phyloP scores from a whole-genome alignment of 2,113 vertebrate species.

The Callipepla squamata region DNA sequence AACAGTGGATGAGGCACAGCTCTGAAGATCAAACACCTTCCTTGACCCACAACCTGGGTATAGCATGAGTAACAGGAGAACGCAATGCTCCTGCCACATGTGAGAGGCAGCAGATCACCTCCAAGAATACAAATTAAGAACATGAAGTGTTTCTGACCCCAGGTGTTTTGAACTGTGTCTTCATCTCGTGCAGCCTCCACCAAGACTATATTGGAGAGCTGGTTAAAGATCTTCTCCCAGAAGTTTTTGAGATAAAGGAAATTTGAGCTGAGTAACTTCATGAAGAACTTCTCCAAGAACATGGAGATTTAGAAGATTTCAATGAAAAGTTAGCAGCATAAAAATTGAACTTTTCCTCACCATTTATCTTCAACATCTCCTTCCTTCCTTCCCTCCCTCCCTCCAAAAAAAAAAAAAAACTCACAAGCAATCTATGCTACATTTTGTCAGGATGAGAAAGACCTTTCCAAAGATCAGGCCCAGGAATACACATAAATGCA shows the following conservation, averaged over 20 bases:
- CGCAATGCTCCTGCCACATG: background rate
- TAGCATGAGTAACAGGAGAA: background rate
- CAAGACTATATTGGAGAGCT: background rate
- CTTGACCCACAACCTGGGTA: background rate
- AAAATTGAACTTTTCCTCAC: background rate
- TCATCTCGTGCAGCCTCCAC: background rate
- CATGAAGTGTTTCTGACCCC: background rate
- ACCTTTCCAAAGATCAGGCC: background rate
- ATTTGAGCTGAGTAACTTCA: background rate
- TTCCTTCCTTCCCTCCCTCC: too few relatives aligned
- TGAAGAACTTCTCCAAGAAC: background rate
- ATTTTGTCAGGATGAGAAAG: background rate
- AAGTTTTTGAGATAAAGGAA: background rate
- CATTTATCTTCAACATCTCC: background rate
- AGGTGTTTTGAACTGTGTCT: background rate
- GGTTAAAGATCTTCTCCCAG: background rate
- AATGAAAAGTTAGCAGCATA: background rate
- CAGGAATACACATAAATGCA: background rate
- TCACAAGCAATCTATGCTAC: background rate
- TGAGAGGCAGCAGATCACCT: rapidly evolving
- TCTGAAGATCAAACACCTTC: background rate
- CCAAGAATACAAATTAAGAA: background rate
- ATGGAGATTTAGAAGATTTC: background rate
- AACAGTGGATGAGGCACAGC: background rate
- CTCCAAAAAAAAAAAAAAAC: background rate